Evolutionary conservation across 1,140 invertebrate genomes (phyloP), one percentile per base, ranked within the genome.

Genomic region (Trachelipus rathkii): DNA sequence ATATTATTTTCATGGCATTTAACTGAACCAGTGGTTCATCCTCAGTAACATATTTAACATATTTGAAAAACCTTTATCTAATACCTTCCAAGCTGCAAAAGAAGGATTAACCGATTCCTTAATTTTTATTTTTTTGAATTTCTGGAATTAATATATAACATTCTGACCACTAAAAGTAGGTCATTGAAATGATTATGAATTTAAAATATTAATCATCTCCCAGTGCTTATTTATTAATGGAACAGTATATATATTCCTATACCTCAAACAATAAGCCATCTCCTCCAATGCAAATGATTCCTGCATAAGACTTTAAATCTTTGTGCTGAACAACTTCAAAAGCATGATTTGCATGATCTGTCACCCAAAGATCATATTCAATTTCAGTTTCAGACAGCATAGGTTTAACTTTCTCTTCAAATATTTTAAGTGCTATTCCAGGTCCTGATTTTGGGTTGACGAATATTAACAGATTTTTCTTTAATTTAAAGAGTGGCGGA

Each of bases 261-360:
- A 70, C 68, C 68, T 70, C 68, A 70, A 15, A 70, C 0, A 70
- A 5, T 33, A 70, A 33, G 11, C 68, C 68, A 70, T 70, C 68
- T 70, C 68, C 68, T 15, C 4, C 19, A 21, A 70, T 70, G 21
- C 10, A 5, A 33, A 70, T 33, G 21, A 70, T 70, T 33, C 68
- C 68, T 5, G 19, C 19, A 21, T 33, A 70, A 0, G 19, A 3
- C 19, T 33, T n/a, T 21, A 70, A 13, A 21, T 70, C 68, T 70
- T 24, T 33, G 19, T 70, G 19, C 23, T 70, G 68, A 23, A 70
- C 11, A 2, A 70, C 3, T 23, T 70, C 68, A 21, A 21, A 23
- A n/a, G 68, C 68, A 24, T 70, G 68, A 21, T 70, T 70, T 11
- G 68, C 68, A 70, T 33, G 23, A 21, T 70, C 10, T 23, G 68